Conservation (phyloP, 2,797 vertebrate genomes). For the Pithecia hirsuta region DNA sequence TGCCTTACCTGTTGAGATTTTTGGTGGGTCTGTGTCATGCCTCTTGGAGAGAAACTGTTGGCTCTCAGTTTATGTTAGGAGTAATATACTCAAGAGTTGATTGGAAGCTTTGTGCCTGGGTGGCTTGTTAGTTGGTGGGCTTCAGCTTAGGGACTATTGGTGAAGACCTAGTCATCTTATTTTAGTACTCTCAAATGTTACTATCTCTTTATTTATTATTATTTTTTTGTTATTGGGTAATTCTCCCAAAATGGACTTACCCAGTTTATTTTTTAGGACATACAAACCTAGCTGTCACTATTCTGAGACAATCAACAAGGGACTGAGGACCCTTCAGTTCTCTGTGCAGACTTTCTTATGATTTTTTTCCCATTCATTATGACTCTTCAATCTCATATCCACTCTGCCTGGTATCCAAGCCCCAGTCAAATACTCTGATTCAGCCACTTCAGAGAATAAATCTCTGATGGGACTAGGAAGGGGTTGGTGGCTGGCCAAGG, state of each 20-base stretch:
- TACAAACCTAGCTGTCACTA: background rate
- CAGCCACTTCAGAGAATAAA: background rate
- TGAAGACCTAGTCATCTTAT: background rate
- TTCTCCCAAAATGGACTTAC: background rate
- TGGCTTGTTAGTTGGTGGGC: background rate
- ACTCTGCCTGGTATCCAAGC: background rate
- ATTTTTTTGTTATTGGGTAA: background rate
- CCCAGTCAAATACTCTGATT: background rate
- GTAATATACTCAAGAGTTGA: background rate
- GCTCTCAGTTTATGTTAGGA: background rate
- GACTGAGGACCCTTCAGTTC: background rate
- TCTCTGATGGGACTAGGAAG: background rate
- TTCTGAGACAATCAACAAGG: background rate
- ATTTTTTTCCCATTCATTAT: background rate
- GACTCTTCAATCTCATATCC: background rate
- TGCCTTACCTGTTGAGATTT: background rate
- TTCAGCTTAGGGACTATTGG: background rate
- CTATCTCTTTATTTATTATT: background rate
- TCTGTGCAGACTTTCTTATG: background rate
- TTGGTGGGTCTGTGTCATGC: background rate
- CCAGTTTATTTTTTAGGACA: background rate
- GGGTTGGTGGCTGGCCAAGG: background rate
- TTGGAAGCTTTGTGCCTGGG: background rate
- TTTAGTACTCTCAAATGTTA: background rate
- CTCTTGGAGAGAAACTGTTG: background rate